Evolutionary conservation across 2,888 invertebrate species (phyloP), one percentile per base, ranked within the genome.

Genomic region (Ryuthela nishihirai): DNA sequence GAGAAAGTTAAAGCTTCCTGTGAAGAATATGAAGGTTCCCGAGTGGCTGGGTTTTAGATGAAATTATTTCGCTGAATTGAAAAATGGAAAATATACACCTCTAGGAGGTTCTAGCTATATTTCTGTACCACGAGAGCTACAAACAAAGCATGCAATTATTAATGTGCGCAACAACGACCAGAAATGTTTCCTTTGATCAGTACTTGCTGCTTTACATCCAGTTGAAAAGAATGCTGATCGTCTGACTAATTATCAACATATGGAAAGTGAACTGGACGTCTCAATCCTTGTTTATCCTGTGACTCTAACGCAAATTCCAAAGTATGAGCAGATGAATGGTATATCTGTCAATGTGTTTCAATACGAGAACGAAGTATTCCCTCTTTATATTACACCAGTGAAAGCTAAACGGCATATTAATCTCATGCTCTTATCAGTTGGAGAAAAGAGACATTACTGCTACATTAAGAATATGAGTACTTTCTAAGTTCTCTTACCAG

Each of bases 341-440:
- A 9, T 52, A 18, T 36, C 52, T 2, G n/a, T 52, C 3, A 52
- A 52, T 29, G 29, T 52, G 3, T 52, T 23, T 21, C 26, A 38
- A 18, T 48, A 34, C 35, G 32, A 0, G 5, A 42, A 52, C 9
- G 38, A 17, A 6, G n/a, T n/a, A n/a, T n/a, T n/a, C n/a, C n/a
- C n/a, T n/a, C n/a, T n/a, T n/a, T n/a, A n/a, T n/a, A n/a, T n/a
- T n/a, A n/a, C n/a, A n/a, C n/a, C n/a, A n/a, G n/a, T n/a, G n/a
- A n/a, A n/a, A n/a, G n/a, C n/a, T n/a, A n/a, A n/a, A n/a, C n/a
- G n/a, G n/a, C n/a, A n/a, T n/a, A n/a, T n/a, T n/a, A n/a, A n/a
- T n/a, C n/a, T n/a, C n/a, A n/a, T n/a, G n/a, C n/a, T n/a, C n/a
- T n/a, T n/a, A n/a, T n/a, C n/a, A n/a, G n/a, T n/a, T n/a, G n/a